These are phyloP conservation scores for Orestias chungarensis DNA, from an alignment of 2,797 vertebrate genomes.

Conservation along the genomic window DNA sequence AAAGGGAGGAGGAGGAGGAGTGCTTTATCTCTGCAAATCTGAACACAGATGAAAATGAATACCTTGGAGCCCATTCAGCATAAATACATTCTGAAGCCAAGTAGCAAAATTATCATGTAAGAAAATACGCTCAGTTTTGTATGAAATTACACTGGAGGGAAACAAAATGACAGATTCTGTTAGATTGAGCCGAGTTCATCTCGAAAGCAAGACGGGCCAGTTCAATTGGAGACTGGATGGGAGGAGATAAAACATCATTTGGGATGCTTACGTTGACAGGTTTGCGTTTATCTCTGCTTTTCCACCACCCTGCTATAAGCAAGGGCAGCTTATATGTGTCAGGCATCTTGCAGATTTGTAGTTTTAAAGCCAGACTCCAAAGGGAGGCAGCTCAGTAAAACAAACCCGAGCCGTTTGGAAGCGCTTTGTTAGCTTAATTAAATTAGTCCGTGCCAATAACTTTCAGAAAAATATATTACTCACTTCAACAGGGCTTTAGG, in stretches of 20 bases:
- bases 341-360: neutral
- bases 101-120: constrained; percentile 17
- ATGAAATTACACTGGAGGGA: constrained; percentile 24
- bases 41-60: constrained; percentile 4
- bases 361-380: neutral
- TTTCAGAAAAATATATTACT: no score
- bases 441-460: neutral
- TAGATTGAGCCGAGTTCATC: constrained; percentile 8
- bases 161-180: constrained; percentile 7
- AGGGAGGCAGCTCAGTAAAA: neutral
- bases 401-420: neutral
- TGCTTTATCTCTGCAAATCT: constrained; percentile 13
- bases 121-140: constrained; percentile 7
- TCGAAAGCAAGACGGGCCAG: neutral
- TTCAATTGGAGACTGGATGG: neutral
- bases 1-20: neutral
- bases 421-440: neutral
- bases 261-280: neutral
- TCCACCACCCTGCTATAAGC: neutral
- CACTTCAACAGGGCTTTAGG: no score
- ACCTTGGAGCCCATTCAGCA: neutral
- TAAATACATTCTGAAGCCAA: constrained; percentile 1
- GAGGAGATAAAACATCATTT: neutral
- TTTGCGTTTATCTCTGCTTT: neutral
- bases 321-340: neutral